A percentile compares a stretch with the other conserved stretches of the same genome.
phyloP scores from a whole-genome alignment of 2,888 invertebrate genomes.

The Ypsolopha scabrella region DNA sequence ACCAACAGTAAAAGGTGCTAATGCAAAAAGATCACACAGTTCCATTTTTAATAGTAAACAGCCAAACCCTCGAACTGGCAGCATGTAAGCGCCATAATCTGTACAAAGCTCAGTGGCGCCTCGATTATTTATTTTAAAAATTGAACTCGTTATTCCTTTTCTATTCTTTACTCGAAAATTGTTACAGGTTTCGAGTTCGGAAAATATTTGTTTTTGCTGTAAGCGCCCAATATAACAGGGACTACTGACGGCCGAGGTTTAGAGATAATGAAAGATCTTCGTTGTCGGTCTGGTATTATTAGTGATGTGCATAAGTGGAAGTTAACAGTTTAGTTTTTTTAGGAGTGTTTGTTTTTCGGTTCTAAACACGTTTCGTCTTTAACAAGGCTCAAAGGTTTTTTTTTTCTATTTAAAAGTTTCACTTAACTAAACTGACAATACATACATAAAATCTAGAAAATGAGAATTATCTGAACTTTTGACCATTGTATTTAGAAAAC shows the following conservation, averaged over 20 bases:
- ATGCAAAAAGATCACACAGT: constrained; percentile 53
- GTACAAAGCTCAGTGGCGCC: constrained; percentile 36
- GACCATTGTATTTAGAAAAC: too few relatives aligned
- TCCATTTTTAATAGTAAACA: constrained; percentile 58
- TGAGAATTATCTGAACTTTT: too few relatives aligned
- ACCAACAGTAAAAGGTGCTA: constrained; percentile 64
- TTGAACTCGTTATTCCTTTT: constrained; percentile 40
- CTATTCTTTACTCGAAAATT: constrained; percentile 44
- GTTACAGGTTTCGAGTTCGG: constrained; percentile 49
- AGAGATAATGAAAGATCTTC: constrained; percentile 14
- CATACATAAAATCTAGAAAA: too few relatives aligned
- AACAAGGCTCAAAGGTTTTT: neutral
- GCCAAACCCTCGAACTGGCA: constrained; percentile 23
- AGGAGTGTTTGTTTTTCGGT: constrained; percentile 53
- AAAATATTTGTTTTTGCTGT: constrained; percentile 44
- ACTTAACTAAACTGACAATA: too few relatives aligned
- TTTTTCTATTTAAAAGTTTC: neutral
- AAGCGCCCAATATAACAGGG: constrained; percentile 36
- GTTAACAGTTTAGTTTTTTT: constrained; percentile 62
- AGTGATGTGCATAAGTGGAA: constrained; percentile 61
- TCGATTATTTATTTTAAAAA: constrained; percentile 34
- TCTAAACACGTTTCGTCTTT: constrained; percentile 39
- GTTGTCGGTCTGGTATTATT: constrained; percentile 40
- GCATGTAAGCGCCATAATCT: constrained; percentile 54
- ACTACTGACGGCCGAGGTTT: constrained; percentile 17